phyloP scores from a whole-genome alignment of 2,888 invertebrate species.

The Euplagia quadripunctaria region DNA sequence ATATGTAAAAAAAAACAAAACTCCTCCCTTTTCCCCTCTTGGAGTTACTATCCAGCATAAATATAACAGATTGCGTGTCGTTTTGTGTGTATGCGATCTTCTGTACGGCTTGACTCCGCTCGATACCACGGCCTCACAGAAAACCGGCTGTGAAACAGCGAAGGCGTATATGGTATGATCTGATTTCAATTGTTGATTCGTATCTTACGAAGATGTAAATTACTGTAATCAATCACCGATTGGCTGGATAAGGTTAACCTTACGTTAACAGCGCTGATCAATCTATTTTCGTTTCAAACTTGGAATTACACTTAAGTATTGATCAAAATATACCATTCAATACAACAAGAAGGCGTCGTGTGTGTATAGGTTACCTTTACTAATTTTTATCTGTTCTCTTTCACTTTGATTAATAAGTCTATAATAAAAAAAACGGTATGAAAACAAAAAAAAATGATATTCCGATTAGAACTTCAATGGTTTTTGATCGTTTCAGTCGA shows the following conservation, averaged over 20 bases:
- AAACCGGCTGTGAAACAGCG: no score
- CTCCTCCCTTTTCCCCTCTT: no score
- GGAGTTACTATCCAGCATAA: no score
- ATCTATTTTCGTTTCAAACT: slow-evolving; percentile 4
- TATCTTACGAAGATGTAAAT: not conserved
- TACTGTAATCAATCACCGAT: not conserved
- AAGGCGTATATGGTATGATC: not conserved
- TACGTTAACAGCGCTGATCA: not conserved
- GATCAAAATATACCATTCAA: not conserved
- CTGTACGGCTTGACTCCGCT: no score
- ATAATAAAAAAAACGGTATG: no score
- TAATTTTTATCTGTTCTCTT: not conserved
- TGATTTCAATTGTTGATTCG: no score
- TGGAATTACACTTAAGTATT: not conserved
- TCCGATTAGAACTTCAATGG: slow-evolving; percentile 3
- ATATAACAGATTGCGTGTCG: not conserved
- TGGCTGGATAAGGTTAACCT: not conserved
- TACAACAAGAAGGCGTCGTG: not conserved
- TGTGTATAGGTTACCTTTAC: not conserved
- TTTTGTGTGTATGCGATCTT: not conserved
- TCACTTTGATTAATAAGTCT: no score
- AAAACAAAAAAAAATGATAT: not conserved
- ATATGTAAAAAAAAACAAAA: no score
- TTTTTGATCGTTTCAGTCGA: slow-evolving; percentile 18
- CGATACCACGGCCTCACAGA: no score